These are phyloP conservation scores for Salvelinus fontinalis DNA, from an alignment of 2,113 vertebrate genomes.

Conservation along the genomic window DNA sequence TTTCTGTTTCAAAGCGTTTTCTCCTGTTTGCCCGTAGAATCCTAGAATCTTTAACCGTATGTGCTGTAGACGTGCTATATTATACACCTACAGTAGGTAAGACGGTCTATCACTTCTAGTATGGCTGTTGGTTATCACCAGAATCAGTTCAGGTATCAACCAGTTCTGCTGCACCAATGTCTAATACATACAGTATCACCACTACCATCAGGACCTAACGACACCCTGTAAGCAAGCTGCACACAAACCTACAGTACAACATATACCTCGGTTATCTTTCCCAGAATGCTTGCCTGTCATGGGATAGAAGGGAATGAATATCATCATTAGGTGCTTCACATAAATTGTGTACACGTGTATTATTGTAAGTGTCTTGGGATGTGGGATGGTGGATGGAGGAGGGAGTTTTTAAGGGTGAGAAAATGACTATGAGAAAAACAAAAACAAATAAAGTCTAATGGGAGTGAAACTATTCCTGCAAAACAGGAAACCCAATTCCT, in stretches of 20 bases:
- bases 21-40: too few relatives aligned
- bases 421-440: not conserved
- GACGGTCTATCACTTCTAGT: too few relatives aligned
- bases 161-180: slow-evolving; percentile 31
- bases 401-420: not conserved
- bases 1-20: too few relatives aligned
- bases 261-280: slow-evolving; percentile 83
- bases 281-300: slow-evolving; percentile 75
- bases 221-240: slow-evolving; percentile 61
- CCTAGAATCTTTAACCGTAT: too few relatives aligned
- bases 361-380: not conserved
- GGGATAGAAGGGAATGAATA: slow-evolving; percentile 53
- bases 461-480: not conserved
- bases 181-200: slow-evolving; percentile 24
- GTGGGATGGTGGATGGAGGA: not conserved
- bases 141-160: not conserved
- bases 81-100: too few relatives aligned
- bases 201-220: slow-evolving; percentile 54
- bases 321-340: slow-evolving; percentile 22
- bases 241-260: slow-evolving; percentile 43
- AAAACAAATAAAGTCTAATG: not conserved
- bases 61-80: too few relatives aligned
- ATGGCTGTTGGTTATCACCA: slow-evolving; percentile 3
- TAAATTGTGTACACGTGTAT: not conserved
- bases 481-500: not conserved